Percentiles rank a stretch among this genome's conserved stretches.
Evolutionary conservation across 2,797 vertebrate genomes (phyloP).

Genomic region (Halcyon chelicuti): DNA sequence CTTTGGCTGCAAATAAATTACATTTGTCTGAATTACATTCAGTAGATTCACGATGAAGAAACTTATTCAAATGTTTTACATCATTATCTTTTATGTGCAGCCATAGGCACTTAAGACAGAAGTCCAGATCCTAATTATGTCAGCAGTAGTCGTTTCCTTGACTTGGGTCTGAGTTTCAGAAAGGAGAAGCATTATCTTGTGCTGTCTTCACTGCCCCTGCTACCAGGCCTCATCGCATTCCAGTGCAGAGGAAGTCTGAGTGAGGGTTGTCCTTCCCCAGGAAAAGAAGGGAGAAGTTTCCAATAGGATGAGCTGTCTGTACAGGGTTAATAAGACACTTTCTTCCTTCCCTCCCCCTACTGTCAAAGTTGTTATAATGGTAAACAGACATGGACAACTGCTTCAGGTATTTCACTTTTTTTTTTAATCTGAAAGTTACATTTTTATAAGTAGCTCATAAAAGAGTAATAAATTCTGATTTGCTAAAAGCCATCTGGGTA

Average conservation of each 20-base stretch:
- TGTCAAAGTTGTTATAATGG: neutral
- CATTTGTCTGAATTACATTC: neutral
- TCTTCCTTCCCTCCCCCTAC: neutral
- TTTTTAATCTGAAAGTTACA: constrained; percentile 16
- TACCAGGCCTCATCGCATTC: neutral
- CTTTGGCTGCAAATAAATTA: neutral
- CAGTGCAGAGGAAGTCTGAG: neutral
- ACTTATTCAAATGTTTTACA: neutral
- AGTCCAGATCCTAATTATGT: neutral
- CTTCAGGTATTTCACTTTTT: constrained; percentile 16
- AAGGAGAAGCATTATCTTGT: neutral
- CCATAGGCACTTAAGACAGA: neutral
- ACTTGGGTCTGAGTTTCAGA: neutral
- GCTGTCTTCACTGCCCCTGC: neutral
- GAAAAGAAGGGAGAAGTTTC: neutral
- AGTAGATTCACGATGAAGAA: neutral
- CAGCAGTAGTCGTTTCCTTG: neutral
- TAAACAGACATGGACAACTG: constrained; percentile 25
- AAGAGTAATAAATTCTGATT: constrained; percentile 58
- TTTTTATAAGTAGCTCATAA: constrained; percentile 55
- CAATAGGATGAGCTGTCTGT: neutral
- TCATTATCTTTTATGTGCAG: neutral
- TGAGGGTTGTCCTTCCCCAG: neutral
- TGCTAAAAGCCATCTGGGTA: constrained; percentile 51
- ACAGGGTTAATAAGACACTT: neutral